Evolutionary conservation across 2,888 invertebrate genomes (phyloP).

Genomic region (Amphiduros pacificus): DNA sequence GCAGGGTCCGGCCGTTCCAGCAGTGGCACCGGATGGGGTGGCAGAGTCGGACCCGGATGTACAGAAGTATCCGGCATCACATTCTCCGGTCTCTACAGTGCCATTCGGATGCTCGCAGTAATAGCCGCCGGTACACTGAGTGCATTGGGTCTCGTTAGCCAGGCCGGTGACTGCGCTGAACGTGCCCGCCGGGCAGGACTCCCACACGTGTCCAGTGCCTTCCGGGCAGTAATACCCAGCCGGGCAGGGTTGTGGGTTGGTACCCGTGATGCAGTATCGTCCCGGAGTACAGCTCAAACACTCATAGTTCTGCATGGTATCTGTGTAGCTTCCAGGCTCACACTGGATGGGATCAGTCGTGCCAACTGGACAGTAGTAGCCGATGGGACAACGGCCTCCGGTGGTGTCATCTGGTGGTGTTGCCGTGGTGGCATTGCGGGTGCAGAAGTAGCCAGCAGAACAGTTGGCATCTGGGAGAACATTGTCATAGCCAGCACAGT

Average conservation of each 20-base stretch:
- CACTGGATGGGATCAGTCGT: slow-evolving; percentile 45
- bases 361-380: slow-evolving; percentile 50
- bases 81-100: slow-evolving; percentile 45
- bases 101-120: slow-evolving; percentile 47
- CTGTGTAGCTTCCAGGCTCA: slow-evolving; percentile 46
- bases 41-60: slow-evolving; percentile 41
- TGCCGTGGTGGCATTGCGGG: slow-evolving; percentile 44
- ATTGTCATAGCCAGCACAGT: slow-evolving; percentile 45
- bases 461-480: slow-evolving; percentile 29
- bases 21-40: slow-evolving; percentile 36
- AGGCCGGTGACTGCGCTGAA: slow-evolving; percentile 42
- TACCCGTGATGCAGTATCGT: slow-evolving; percentile 45
- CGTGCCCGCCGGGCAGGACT: slow-evolving; percentile 51
- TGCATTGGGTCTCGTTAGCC: slow-evolving; percentile 44
- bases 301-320: slow-evolving; percentile 34
- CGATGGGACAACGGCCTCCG: slow-evolving; percentile 49
- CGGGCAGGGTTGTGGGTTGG: slow-evolving; percentile 43
- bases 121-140: slow-evolving; percentile 47
- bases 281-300: slow-evolving; percentile 47
- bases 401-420: slow-evolving; percentile 41
- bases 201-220: slow-evolving; percentile 49
- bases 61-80: slow-evolving; percentile 52
- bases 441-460: slow-evolving; percentile 48
- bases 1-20: slow-evolving; percentile 47
- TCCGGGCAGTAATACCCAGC: slow-evolving; percentile 52